Conservation (phyloP, 2,888 invertebrate species). For the Hemistola chrysoprasaria region DNA sequence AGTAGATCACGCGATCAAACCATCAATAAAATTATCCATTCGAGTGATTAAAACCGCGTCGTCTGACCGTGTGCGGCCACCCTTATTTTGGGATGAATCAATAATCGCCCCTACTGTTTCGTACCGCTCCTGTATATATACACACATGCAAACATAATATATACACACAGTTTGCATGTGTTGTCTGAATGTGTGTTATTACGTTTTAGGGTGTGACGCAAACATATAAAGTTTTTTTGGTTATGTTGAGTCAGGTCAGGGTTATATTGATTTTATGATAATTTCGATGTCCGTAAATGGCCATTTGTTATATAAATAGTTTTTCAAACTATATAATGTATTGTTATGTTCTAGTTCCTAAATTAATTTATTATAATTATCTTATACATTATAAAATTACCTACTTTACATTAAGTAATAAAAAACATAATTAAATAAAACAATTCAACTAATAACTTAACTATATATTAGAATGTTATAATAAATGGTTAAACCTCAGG, state of each 20-base stretch:
- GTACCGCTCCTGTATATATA: slow-evolving; percentile 41
- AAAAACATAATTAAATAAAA: too few relatives aligned
- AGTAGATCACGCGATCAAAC: slow-evolving; percentile 7
- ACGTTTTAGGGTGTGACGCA: slow-evolving; percentile 33
- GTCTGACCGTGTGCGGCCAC: slow-evolving; percentile 15
- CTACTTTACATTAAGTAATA: too few relatives aligned
- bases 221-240: slow-evolving; percentile 41
- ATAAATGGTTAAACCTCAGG: too few relatives aligned
- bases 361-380: too few relatives aligned
- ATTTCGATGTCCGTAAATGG: slow-evolving; percentile 21
- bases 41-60: slow-evolving; percentile 5
- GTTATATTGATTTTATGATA: slow-evolving; percentile 29
- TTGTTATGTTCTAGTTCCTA: too few relatives aligned
- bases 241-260: slow-evolving; percentile 56
- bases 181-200: slow-evolving; percentile 21
- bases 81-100: slow-evolving; percentile 47
- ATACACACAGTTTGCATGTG: slow-evolving; percentile 34
- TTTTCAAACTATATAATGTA: too few relatives aligned
- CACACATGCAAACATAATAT: slow-evolving; percentile 17
- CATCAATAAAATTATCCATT: slow-evolving; percentile 11
- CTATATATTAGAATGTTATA: too few relatives aligned
- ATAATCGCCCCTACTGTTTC: slow-evolving; percentile 54
- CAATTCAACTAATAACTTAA: too few relatives aligned
- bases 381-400: too few relatives aligned
- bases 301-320: too few relatives aligned